These are phyloP conservation scores for Petrocephalus microphthalmus DNA, from an alignment of 2,113 vertebrate genomes.

Conservation along the genomic window DNA sequence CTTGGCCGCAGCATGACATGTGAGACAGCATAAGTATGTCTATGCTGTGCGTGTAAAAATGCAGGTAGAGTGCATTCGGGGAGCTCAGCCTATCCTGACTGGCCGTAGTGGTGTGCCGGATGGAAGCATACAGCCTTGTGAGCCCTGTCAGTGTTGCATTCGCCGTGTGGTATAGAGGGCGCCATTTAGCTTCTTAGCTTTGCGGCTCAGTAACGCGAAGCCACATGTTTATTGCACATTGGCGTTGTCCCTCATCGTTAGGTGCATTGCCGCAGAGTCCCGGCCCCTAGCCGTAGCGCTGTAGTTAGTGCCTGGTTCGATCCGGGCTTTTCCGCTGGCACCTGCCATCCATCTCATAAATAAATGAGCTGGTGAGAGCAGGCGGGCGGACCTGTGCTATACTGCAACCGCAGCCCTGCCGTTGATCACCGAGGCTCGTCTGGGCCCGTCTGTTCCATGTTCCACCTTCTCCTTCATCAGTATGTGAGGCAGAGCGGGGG, in stretches of 20 bases:
- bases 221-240: neutral
- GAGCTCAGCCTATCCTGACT: neutral
- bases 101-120: neutral
- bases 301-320: neutral
- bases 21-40: neutral
- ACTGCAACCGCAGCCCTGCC: neutral
- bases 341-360: neutral
- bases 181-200: neutral
- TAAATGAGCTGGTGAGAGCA: neutral
- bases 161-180: neutral
- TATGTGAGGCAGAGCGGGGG: neutral
- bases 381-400: neutral
- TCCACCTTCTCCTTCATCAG: neutral
- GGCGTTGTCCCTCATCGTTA: neutral
- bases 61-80: neutral
- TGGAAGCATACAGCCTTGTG: neutral
- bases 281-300: neutral
- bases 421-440: neutral
- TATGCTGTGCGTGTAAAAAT: neutral
- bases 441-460: neutral
- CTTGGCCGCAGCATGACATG: neutral
- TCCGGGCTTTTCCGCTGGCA: neutral
- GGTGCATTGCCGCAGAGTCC: neutral
- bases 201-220: neutral
- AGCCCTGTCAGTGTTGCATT: neutral